Evolutionary conservation across 2,113 vertebrate genomes (phyloP).

Genomic region (Microtus montanus): DNA sequence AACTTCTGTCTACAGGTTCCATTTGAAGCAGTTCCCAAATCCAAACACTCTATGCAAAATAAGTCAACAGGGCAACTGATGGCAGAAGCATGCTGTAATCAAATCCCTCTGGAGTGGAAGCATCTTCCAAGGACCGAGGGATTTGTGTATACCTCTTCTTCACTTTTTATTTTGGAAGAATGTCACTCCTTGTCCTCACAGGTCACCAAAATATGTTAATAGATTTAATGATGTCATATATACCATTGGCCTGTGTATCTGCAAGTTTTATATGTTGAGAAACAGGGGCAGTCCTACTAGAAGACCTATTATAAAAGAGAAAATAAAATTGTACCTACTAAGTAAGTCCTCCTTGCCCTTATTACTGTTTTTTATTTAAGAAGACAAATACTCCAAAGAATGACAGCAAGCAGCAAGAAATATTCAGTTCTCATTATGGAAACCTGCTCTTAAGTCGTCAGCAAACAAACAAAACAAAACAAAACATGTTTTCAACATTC

Average conservation of each 20-base stretch:
- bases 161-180: neutral
- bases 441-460: neutral
- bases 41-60: neutral
- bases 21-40: neutral
- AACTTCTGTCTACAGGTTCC: neutral
- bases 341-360: neutral
- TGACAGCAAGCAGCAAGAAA: neutral
- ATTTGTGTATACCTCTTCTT: neutral
- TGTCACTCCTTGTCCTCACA: neutral
- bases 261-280: neutral
- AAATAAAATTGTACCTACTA: neutral
- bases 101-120: neutral
- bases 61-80: neutral
- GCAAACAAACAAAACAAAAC: too few relatives aligned
- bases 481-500: neutral
- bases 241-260: neutral
- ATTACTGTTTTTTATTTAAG: neutral
- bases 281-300: neutral
- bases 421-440: neutral
- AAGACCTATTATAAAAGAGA: neutral
- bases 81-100: neutral
- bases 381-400: neutral
- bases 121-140: neutral
- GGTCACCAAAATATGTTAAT: neutral
- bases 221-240: neutral